Conservation (phyloP, 2,113 vertebrate species). For the Tautogolabrus adspersus region DNA sequence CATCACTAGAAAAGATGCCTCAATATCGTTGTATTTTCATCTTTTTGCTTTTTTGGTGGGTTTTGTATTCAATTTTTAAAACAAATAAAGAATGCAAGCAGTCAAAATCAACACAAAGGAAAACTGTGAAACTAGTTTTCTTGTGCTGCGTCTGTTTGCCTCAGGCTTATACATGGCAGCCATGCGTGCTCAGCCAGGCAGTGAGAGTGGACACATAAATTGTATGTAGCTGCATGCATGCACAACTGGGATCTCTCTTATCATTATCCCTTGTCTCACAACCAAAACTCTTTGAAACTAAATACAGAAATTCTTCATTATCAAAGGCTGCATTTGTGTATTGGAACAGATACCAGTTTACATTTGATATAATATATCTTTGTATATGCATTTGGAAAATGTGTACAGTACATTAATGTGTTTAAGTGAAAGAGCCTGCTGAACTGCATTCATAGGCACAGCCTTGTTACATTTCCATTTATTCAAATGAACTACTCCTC, state of each 20-base stretch:
- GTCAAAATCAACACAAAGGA: not conserved
- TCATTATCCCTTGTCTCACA: not conserved
- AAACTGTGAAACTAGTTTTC: not conserved
- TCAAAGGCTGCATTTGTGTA: not conserved
- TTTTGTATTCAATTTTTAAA: not conserved
- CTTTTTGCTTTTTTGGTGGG: not conserved
- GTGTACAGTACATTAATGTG: not conserved
- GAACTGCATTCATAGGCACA: not conserved
- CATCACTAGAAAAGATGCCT: conserved; percentile 45
- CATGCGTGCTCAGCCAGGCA: conserved; percentile 45
- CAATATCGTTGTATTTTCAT: not conserved
- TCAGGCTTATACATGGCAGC: conserved; percentile 40
- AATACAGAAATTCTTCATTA: not conserved
- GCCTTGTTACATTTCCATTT: not conserved
- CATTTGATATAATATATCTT: not conserved
- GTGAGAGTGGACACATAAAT: conserved; percentile 41
- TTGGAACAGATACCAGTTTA: not conserved
- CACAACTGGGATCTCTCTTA: not conserved
- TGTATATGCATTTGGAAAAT: not conserved
- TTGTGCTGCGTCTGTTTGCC: conserved; percentile 20
- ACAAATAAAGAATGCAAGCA: not conserved
- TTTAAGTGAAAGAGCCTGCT: not conserved
- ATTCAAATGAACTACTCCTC: not conserved
- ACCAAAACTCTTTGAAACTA: not conserved
- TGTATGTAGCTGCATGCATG: conserved; percentile 5